Conservation (phyloP, 2,113 vertebrate genomes). For the Hyla sarda region DNA sequence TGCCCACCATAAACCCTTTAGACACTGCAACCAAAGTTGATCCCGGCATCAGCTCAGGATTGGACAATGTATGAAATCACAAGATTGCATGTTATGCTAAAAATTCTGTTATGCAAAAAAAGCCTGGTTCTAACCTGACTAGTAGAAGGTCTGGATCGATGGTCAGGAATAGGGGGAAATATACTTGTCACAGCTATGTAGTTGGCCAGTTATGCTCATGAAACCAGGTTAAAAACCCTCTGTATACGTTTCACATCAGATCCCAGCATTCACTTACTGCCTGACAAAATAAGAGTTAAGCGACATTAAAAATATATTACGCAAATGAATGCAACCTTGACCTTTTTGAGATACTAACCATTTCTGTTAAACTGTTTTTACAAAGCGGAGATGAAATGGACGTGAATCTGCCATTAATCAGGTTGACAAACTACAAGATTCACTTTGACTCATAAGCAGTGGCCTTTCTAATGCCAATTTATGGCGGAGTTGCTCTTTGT, state of each 20-base stretch:
- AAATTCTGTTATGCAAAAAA: no score
- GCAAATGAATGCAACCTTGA: conserved; percentile 33
- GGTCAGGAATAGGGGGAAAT: not conserved
- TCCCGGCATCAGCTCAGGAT: no score
- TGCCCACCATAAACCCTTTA: no score
- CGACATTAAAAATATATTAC: not conserved
- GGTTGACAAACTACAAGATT: conserved; percentile 39
- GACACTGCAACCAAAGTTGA: no score
- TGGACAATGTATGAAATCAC: no score
- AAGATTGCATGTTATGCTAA: no score
- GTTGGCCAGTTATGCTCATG: not conserved
- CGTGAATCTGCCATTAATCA: conserved; percentile 36
- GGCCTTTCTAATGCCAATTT: conserved; percentile 53
- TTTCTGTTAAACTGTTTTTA: conserved; percentile 42
- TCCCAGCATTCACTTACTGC: not conserved
- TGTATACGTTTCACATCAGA: not conserved
- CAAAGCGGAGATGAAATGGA: conserved; percentile 8
- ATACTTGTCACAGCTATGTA: not conserved
- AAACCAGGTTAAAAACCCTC: not conserved
- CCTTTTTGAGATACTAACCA: conserved; percentile 33
- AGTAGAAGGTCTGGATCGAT: not conserved
- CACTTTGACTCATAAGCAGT: conserved; percentile 46
- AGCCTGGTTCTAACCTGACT: no score
- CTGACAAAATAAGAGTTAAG: conserved; percentile 18
- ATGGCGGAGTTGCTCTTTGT: conserved; percentile 47